Percentiles rank a stretch among this genome's conserved stretches.
phyloP scores from a whole-genome alignment of 2,797 vertebrate genomes.

The Pseudotriccus pelzelni region DNA sequence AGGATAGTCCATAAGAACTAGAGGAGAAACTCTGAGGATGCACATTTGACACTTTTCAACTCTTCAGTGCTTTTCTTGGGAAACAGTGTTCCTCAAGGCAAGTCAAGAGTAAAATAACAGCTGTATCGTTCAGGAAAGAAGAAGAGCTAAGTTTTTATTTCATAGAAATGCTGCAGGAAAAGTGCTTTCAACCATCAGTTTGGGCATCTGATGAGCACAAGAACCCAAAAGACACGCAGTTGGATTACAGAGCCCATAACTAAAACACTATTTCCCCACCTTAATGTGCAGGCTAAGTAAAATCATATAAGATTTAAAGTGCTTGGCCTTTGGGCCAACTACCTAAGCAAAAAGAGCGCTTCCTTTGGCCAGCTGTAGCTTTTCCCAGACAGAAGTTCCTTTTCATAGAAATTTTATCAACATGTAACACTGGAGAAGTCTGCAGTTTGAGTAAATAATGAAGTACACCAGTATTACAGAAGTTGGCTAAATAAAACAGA shows the following conservation, averaged over 20 bases:
- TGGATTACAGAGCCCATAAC: neutral
- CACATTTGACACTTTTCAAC: neutral
- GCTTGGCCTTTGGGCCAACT: neutral
- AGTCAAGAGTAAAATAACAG: neutral
- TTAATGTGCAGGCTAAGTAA: neutral
- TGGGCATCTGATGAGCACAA: neutral
- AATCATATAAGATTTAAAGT: constrained; percentile 11
- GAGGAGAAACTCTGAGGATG: neutral
- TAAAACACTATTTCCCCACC: neutral
- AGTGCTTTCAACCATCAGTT: neutral
- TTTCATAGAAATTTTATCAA: constrained; percentile 32
- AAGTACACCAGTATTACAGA: neutral
- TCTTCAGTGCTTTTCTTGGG: neutral
- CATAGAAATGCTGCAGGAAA: neutral
- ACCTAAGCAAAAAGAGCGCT: neutral
- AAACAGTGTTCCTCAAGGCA: neutral
- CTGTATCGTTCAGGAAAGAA: neutral
- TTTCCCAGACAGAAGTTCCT: constrained; percentile 7
- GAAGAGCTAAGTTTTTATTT: neutral
- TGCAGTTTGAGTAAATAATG: neutral
- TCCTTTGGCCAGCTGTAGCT: neutral
- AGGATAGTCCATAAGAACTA: neutral
- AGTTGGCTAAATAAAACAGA: neutral
- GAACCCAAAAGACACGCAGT: neutral
- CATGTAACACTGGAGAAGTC: neutral